These are phyloP conservation scores for Eumeta japonica DNA, from an alignment of 1,140 invertebrate species.

Conservation along the genomic window DNA sequence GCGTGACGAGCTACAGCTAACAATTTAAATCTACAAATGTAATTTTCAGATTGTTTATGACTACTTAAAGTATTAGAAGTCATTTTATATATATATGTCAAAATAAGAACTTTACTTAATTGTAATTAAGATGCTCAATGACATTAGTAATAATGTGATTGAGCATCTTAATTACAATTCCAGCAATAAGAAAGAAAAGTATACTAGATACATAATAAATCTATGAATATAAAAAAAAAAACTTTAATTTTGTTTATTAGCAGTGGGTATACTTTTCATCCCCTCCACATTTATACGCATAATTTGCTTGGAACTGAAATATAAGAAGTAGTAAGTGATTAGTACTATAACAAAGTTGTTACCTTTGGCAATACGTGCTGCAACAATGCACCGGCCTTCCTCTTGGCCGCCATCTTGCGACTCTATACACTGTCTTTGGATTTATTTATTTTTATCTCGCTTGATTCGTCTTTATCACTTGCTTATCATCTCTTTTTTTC, in stretches of 20 bases:
- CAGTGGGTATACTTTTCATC: too few relatives aligned
- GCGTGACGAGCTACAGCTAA: too few relatives aligned
- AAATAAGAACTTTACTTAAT: background rate
- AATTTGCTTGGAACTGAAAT: background rate
- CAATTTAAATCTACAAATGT: too few relatives aligned
- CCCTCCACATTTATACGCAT: background rate
- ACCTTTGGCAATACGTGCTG: conserved; percentile 59
- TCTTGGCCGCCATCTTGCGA: conserved; percentile 54
- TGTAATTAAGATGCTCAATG: too few relatives aligned
- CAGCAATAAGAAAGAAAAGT: too few relatives aligned
- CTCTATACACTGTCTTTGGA: conserved; percentile 43
- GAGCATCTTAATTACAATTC: too few relatives aligned
- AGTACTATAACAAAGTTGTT: conserved; percentile 13
- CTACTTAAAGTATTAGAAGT: background rate
- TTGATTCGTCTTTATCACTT: too few relatives aligned
- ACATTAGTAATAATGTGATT: too few relatives aligned
- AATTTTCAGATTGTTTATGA: too few relatives aligned
- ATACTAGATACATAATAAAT: too few relatives aligned
- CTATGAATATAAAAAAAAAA: background rate
- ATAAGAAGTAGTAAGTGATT: background rate
- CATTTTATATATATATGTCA: background rate
- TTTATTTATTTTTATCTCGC: conserved; percentile 16
- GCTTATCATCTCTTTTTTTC: too few relatives aligned
- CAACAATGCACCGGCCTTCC: conserved; percentile 54
- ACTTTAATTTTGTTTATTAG: too few relatives aligned